phyloP scores from a whole-genome alignment of 2,888 invertebrate genomes.

The Itoplectis maculator region DNA sequence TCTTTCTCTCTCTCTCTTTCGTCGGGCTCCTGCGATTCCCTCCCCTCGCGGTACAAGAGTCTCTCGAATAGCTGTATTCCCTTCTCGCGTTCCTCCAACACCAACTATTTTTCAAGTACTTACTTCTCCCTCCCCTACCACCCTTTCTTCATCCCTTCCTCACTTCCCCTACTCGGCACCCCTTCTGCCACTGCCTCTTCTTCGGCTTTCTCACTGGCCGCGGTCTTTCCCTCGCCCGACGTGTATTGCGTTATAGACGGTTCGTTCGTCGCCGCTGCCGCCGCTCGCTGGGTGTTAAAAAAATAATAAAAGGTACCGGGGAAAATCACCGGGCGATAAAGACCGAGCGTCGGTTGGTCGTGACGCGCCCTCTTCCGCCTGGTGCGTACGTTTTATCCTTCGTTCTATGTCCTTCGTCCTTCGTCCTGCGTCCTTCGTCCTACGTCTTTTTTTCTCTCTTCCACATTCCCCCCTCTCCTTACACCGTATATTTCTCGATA shows the following conservation, averaged over 20 bases:
- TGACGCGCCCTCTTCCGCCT: background rate
- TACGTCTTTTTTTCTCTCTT: no score
- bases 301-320: slow-evolving; percentile 21
- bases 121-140: background rate
- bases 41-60: no score
- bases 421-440: background rate
- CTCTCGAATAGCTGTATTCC: background rate
- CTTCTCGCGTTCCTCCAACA: background rate
- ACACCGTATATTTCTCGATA: no score
- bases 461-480: no score
- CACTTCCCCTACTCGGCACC: no score
- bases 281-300: slow-evolving; percentile 10
- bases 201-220: no score
- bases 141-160: background rate
- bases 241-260: background rate
- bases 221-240: no score
- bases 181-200: no score
- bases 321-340: slow-evolving; percentile 19
- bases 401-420: no score
- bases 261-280: background rate
- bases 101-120: background rate
- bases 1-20: background rate
- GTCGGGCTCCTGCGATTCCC: no score
- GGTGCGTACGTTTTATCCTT: slow-evolving; percentile 1
- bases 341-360: slow-evolving; percentile 1